Percentiles rank a stretch among this genome's conserved stretches.
Evolutionary conservation across 2,113 vertebrate genomes (phyloP).

Genomic region (Poeciliopsis occidentalis): DNA sequence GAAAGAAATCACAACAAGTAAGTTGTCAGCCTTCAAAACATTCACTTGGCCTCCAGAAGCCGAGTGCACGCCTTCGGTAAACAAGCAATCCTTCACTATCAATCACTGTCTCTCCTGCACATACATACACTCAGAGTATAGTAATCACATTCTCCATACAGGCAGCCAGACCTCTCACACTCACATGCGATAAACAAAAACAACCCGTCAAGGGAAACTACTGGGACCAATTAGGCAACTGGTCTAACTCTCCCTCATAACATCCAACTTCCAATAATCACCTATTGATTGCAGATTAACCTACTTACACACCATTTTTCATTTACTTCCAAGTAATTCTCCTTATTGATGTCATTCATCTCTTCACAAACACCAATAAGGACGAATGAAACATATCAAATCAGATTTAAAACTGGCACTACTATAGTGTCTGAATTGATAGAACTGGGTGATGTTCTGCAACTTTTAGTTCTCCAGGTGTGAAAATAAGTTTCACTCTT

Average conservation of each 20-base stretch:
- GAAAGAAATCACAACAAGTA: conserved; percentile 39
- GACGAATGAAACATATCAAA: background rate
- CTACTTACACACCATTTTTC: conserved; percentile 18
- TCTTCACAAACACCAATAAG: no score
- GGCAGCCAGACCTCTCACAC: conserved; percentile 8
- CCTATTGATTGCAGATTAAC: conserved; percentile 19
- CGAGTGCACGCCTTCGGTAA: conserved; percentile 27
- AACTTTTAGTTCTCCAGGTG: conserved; percentile 32
- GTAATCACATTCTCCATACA: conserved; percentile 30
- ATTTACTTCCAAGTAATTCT: conserved; percentile 3
- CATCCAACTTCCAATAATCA: conserved; percentile 48
- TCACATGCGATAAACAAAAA: conserved; percentile 46
- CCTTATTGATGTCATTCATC: background rate
- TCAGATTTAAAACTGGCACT: no score
- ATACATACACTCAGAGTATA: conserved; percentile 4
- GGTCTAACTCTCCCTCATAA: conserved; percentile 57
- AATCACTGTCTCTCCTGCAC: conserved; percentile 36
- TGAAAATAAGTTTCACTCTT: conserved; percentile 48
- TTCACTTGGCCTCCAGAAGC: conserved; percentile 23
- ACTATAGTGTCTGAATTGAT: background rate
- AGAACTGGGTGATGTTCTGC: conserved; percentile 35
- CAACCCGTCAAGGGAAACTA: conserved; percentile 48
- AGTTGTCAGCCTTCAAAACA: conserved; percentile 23
- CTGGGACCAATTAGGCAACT: conserved; percentile 65
- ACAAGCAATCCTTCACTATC: conserved; percentile 40